Conservation (phyloP, 2,113 vertebrate genomes). For the Gulo gulo region DNA sequence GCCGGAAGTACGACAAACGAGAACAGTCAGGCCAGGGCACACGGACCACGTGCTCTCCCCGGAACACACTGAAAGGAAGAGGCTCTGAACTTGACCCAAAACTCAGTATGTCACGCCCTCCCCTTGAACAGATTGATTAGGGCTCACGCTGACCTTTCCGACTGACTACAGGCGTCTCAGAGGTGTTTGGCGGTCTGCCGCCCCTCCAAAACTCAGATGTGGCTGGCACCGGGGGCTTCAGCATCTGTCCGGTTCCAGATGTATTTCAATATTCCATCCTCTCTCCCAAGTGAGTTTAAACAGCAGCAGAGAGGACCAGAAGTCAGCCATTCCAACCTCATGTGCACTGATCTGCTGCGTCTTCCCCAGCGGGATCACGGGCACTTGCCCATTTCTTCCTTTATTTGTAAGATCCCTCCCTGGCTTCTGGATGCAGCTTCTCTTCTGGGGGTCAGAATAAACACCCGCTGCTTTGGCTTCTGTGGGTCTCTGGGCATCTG, state of each 20-base stretch:
- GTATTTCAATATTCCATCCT: neutral
- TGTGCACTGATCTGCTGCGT: rapidly evolving
- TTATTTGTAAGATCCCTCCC: neutral
- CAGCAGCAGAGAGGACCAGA: neutral
- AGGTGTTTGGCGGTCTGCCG: rapidly evolving
- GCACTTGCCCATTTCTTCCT: neutral
- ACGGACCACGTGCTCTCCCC: rapidly evolving
- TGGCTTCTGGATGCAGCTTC: neutral
- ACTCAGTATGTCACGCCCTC: too few relatives aligned
- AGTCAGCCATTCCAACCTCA: rapidly evolving
- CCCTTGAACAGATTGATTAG: rapidly evolving
- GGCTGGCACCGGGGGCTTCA: rapidly evolving
- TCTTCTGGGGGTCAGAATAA: neutral
- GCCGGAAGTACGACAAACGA: neutral
- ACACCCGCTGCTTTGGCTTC: too few relatives aligned
- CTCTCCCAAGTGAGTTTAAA: neutral
- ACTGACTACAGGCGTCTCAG: rapidly evolving
- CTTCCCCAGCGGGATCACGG: rapidly evolving
- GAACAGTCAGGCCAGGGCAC: neutral
- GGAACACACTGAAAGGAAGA: neutral
- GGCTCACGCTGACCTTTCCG: neutral
- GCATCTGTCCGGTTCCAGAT: neutral
- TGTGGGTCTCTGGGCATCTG: rapidly evolving
- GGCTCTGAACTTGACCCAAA: too few relatives aligned
- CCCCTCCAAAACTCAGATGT: too few relatives aligned